Evolutionary conservation across 2,113 vertebrate species (phyloP), one percentile per base, ranked within the genome.

Genomic region (Bostrychus sinensis): DNA sequence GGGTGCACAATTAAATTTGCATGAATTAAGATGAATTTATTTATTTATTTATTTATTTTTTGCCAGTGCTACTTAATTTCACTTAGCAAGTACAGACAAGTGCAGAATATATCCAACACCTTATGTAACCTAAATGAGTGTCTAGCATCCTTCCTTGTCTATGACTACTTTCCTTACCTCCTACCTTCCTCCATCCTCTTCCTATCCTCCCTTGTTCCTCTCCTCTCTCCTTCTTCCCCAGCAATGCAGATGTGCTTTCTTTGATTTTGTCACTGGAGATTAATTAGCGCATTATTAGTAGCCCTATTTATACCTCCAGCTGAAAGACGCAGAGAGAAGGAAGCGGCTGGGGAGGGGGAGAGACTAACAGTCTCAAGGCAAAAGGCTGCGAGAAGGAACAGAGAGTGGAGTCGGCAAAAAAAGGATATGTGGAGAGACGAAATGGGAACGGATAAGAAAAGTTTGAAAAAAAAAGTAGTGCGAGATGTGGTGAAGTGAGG

Each of bases 221-320:
- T 20, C 55, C 69, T 22, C 55, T 41, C 46, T 73, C 53, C 41
- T 46, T 61, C 68, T 72, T 85, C 76, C 78, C 70, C 72, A 79
- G 81, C 77, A 39, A 80, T 86, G 85, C 83, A 87, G 85, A 87
- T 90, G 78, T 81, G 73, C 73, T 86, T 86, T 87, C 86, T 90
- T 90, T 90, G 88, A 90, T 90, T 87, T 83, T 84, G 85, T 86
- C 88, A 71, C 86, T 54, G 73, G 88, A 90, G 88, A 88, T 90
- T 90, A 90, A 90, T 90, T 88, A 90, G 85, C 59, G 76, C 85
- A 86, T 86, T 84, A 86, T 87, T 83, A 86, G 64, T 74, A 80
- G 54, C 51, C 77, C 76, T 85, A 84, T 86, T 87, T 88, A 87
- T 87, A 88, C 83, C 83, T 71, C 75, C 64, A 65, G 68, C 61